Conservation (phyloP, 2,113 vertebrate genomes). For the Pagrus major region DNA sequence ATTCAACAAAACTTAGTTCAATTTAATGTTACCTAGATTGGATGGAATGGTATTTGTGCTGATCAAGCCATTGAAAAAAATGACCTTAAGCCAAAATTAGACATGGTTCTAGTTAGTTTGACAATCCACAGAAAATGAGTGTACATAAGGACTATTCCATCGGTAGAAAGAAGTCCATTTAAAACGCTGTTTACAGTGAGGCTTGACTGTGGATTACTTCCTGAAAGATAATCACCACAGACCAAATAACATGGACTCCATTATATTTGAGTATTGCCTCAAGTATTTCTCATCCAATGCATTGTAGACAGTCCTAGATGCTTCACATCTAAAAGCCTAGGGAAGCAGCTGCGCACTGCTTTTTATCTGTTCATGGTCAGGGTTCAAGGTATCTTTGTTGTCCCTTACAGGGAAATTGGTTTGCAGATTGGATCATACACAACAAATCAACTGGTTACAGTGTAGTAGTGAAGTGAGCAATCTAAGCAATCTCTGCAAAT, state of each 20-base stretch:
- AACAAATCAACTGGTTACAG: too few species aligned
- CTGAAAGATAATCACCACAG: neutral
- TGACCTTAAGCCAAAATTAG: too few species aligned
- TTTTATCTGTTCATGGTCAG: too few species aligned
- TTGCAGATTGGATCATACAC: too few species aligned
- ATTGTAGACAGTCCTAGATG: too few species aligned
- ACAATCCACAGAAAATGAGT: neutral
- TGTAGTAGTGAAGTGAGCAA: too few species aligned
- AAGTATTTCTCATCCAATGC: neutral
- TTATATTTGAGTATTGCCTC: neutral
- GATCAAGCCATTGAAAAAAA: neutral
- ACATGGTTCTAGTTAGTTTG: neutral
- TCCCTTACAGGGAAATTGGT: too few species aligned
- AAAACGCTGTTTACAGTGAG: neutral
- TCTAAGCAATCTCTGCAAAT: too few species aligned
- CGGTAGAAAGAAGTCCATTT: neutral
- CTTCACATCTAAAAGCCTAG: too few species aligned
- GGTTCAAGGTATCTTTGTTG: too few species aligned
- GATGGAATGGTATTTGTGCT: neutral
- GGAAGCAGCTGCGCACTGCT: too few species aligned
- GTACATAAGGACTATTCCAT: neutral
- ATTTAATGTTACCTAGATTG: neutral
- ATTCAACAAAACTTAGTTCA: neutral
- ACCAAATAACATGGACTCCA: neutral
- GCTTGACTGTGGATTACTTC: neutral